Conservation (phyloP, 2,888 invertebrate genomes). For the Leucophenga montana region DNA sequence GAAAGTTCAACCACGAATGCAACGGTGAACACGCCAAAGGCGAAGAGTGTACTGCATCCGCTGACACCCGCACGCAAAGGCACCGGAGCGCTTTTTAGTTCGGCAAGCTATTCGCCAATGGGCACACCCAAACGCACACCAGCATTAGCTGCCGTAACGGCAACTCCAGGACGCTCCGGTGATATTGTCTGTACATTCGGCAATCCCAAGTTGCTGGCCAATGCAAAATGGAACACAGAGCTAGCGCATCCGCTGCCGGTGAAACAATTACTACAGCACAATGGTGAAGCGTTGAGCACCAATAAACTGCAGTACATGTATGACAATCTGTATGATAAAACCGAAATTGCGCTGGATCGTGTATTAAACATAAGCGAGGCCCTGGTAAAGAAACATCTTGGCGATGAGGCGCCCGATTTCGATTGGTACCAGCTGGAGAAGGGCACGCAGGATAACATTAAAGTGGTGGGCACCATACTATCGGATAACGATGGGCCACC, state of each 20-base stretch:
- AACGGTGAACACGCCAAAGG: conserved; percentile 52
- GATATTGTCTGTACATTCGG: conserved; percentile 78
- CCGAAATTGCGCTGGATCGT: conserved; percentile 67
- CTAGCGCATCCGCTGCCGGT: conserved; percentile 67
- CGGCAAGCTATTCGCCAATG: conserved; percentile 71
- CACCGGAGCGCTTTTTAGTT: conserved; percentile 66
- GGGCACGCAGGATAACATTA: conserved; percentile 63
- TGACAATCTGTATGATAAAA: conserved; percentile 67
- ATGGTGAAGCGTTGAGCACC: conserved; percentile 71
- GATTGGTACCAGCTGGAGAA: conserved; percentile 68
- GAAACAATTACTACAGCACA: conserved; percentile 75
- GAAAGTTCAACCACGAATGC: conserved; percentile 40
- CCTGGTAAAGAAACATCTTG: conserved; percentile 67
- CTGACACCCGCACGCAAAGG: conserved; percentile 65
- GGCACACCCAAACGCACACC: conserved; percentile 54
- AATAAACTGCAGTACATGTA: conserved; percentile 73
- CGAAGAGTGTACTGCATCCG: conserved; percentile 55
- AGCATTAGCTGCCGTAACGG: neutral
- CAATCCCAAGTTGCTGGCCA: conserved; percentile 74
- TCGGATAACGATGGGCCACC: conserved; percentile 83
- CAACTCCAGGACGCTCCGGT: conserved; percentile 72
- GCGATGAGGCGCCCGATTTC: conserved; percentile 59
- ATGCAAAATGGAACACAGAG: conserved; percentile 64
- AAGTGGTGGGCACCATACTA: conserved; percentile 81
- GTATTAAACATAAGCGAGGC: conserved; percentile 66